Base-by-base conservation (phyloP, 1,140 invertebrate genomes). In the Drosophila punjabiensis region DNA sequence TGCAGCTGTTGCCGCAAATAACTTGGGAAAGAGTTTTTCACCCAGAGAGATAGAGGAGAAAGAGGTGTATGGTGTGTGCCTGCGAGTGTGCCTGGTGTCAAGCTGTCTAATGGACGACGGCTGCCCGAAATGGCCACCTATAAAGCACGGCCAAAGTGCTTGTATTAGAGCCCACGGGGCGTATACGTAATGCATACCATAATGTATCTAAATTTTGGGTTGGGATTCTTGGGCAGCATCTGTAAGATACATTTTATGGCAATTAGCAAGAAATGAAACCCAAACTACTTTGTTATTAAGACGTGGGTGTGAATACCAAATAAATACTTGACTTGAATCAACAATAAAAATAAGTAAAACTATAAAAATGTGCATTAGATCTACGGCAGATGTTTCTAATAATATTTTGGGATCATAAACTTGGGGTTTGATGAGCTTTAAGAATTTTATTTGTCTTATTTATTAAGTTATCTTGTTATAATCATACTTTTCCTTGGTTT, bases 81-180 rank as follows among this genome's bases (percentile, higher is more conserved):
- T 61, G 55, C 68, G 39, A 74, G 70, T 74, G 71, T 62, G 71
- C 56, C 71, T 30, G 69, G 68, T 75, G 71, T 75, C 69, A 75
- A 37, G 55, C 68, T 74, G 71, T 75, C 71, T 62, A 75, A 75
- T 74, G 70, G 68, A 47, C 65, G 68, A 39, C 65, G 39, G n/a
- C 35, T 56, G 20, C 52, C 70, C 70, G n/a, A 73, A 73, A 73
- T 74, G 70, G 70, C 45, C 55, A 73, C 47, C 71, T 43, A 74
- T 74, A 73, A 74, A 71, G 20, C 55, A 43, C 14, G 32, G 14
- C 8, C 32, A 53, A 52, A 62, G 68, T 74, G 55, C 68, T 73
- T 13, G 18, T 37, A 68, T 67, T 30, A 37, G n/a, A 47, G 53
- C 55, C 11, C 70, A 60, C 67, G 13, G 37, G 68, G 35, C 70